phyloP scores from a whole-genome alignment of 2,888 invertebrate species.

The Lasius fuliginosus region DNA sequence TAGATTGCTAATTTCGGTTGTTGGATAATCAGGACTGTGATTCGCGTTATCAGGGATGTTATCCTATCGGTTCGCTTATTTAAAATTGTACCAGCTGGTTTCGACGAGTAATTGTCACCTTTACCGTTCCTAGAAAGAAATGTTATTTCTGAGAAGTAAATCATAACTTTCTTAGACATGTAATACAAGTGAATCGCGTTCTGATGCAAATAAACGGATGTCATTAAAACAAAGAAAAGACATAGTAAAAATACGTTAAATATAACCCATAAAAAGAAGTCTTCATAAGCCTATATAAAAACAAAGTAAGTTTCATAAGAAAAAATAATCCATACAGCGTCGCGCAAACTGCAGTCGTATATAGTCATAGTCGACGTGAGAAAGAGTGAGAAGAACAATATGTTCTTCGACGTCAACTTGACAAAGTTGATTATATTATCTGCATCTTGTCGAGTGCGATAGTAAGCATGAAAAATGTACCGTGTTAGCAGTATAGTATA shows the following conservation, averaged over 20 bases:
- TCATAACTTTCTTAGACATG: slow-evolving; percentile 18
- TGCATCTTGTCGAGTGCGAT: slow-evolving; percentile 11
- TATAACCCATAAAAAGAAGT: slow-evolving; percentile 20
- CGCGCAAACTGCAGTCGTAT: background rate
- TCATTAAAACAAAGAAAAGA: slow-evolving; percentile 22
- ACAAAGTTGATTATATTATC: slow-evolving; percentile 15
- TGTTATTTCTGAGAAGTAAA: slow-evolving; percentile 50
- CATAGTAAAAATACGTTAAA: background rate
- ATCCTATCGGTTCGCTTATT: slow-evolving; percentile 38
- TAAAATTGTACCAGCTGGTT: slow-evolving; percentile 83
- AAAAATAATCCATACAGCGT: slow-evolving; percentile 15
- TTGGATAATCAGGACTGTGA: slow-evolving; percentile 4
- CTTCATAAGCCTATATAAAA: slow-evolving; percentile 1
- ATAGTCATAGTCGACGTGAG: slow-evolving; percentile 9
- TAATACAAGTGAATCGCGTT: slow-evolving; percentile 54
- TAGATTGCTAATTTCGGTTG: slow-evolving; percentile 53
- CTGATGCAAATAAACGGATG: slow-evolving; percentile 62
- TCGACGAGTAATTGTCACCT: slow-evolving; percentile 84
- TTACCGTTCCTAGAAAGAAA: slow-evolving; percentile 82
- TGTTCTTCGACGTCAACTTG: slow-evolving; percentile 14
- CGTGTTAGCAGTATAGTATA: slow-evolving; percentile 5
- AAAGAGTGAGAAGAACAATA: slow-evolving; percentile 16
- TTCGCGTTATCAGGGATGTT: slow-evolving; percentile 45
- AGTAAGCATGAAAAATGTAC: slow-evolving; percentile 38
- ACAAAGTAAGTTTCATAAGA: slow-evolving; percentile 25